These are phyloP conservation scores for Bufo gargarizans DNA, from an alignment of 2,113 vertebrate genomes.

Conservation along the genomic window DNA sequence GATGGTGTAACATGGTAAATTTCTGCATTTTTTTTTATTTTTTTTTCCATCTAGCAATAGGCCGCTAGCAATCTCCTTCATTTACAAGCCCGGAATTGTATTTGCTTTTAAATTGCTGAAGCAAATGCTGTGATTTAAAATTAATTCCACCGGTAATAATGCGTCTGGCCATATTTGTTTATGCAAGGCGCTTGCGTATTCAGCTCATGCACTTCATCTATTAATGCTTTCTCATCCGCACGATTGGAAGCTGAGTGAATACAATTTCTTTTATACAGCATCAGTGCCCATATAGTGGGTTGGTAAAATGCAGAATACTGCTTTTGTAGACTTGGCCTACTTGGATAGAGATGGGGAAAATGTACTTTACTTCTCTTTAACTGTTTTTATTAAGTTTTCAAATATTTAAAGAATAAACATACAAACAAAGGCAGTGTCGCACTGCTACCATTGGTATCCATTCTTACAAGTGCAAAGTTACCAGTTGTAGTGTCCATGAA, in stretches of 20 bases:
- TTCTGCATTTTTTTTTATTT: neutral
- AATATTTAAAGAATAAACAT: too few species aligned
- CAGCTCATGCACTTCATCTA: neutral
- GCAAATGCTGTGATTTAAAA: constrained; percentile 27
- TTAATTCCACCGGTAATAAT: constrained; percentile 4
- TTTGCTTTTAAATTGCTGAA: constrained; percentile 31
- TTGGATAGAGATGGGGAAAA: neutral
- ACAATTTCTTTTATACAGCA: neutral
- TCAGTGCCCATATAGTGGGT: neutral
- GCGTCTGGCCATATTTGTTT: neutral
- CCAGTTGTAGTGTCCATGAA: too few species aligned
- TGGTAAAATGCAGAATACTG: neutral
- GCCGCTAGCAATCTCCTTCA: constrained; percentile 17
- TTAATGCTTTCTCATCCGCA: neutral
- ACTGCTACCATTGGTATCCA: too few species aligned
- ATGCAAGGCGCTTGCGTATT: neutral
- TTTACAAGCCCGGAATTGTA: constrained; percentile 21
- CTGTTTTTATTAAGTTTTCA: too few species aligned
- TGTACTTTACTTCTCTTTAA: neutral
- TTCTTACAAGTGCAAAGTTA: too few species aligned
- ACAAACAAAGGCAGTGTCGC: too few species aligned
- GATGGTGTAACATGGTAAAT: constrained; percentile 96
- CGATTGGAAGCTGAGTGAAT: neutral
- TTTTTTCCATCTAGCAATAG: neutral
- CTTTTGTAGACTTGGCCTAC: neutral